Evolutionary conservation across 1,140 invertebrate genomes (phyloP), one percentile per base, ranked within the genome.

Genomic region (Camponotus floridanus): DNA sequence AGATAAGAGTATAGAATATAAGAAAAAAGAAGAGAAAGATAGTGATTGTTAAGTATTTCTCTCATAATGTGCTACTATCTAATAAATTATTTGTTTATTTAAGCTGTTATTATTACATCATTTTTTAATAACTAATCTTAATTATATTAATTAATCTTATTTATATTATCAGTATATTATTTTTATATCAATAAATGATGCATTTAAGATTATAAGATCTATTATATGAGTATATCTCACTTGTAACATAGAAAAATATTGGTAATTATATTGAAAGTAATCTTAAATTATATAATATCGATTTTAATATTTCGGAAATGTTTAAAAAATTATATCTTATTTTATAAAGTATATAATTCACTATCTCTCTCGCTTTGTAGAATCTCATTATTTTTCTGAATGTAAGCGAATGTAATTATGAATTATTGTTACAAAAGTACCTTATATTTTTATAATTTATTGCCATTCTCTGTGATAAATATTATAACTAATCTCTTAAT

Each of bases 381-480:
- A 68, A 26, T 67, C 0, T 18, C 36, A 51, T 15, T 33, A 62
- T 62, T 26, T 39, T 51, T 15, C 21, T 21, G 8, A 74, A 42
- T 6, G 21, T 7, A 68, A 8, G 4, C 3, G 42, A 7, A 42
- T 68, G 8, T 8, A 18, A 42, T n/a, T 55, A n/a, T 1, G 45
- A 57, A 57, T 31, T 26, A 39, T 7, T 67, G 1, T 21, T 68
- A 11, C 33, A 42, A 1, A 9, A 13, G 2, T 26, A 59, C 31
- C 0, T 78, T 48, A 9, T 57, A 59, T 42, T 80, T 70, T 68
- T 70, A 68, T 68, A 42, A n/a, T 57, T 26, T 79, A 51, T 68
- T 57, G 15, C 15, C 31, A 70, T 4, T 80, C 18, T 15, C 9
- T 59, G 51, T 57, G 65, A 80, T 80, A 80, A 70, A 42, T 9